Base-by-base conservation (phyloP, 2,888 invertebrate species). In the Ophion ventricosus region DNA sequence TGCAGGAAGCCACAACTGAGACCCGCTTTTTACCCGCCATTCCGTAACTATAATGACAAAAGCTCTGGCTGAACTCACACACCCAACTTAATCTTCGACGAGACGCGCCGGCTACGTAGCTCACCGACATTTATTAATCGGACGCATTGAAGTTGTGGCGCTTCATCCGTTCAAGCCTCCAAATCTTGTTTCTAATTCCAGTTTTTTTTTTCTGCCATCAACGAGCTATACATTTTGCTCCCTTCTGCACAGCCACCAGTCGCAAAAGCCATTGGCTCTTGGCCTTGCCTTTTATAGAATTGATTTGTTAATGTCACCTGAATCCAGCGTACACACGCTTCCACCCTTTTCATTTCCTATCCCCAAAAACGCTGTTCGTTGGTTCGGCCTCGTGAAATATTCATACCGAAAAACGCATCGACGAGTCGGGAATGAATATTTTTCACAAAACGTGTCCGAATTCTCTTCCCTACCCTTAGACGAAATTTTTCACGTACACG, bases 231-330 rank as follows among this genome's bases (percentile, higher is more conserved):
- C 61, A 59, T 81, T 78, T 77, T 69, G 25, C 29, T 79, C 43
- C 35, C 78, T 59, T 57, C 77, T 29, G 17, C 40, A 17, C 40
- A 3, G 66, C 63, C 59, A 10, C 35, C 26, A n/a, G n/a, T 14
- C 54, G 29, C 35, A 23, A 79, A 64, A 70, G 67, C 77, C n/a
- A 74, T 70, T 35, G 61, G 61, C 70, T 70, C 40, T 69, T 59
- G 69, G 63, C 54, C 66, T 64, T 26, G 81, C 81, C 78, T 72
- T 84, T 84, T 82, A 75, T 75, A 81, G 81, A 82, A 82, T 84
- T 84, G 72, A 84, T 84, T 82, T 81, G 78, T 82, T 78, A 84
- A 84, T 77, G 81, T 81, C 81, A 29, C 63, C 49, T 29, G 40
- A 14, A 69, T 57, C 57, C 61, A 57, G 11, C 49, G 56, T 43